Conservation (phyloP, 2,888 invertebrate species). For the Anthophora plumipes region DNA sequence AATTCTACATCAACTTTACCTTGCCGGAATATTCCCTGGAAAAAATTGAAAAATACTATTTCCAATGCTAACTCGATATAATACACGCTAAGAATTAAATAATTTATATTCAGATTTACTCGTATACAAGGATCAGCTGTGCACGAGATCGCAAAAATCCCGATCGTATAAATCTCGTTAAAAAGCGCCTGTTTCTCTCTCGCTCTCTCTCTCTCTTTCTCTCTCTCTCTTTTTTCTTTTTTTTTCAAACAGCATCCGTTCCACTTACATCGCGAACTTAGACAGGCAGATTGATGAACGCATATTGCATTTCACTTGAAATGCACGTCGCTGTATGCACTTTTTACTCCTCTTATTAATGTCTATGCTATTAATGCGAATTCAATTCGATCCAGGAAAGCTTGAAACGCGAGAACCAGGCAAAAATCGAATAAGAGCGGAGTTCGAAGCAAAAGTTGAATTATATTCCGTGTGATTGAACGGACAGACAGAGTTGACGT, state of each 20-base stretch:
- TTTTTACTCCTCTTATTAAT: conserved; percentile 13
- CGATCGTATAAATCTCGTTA: background rate
- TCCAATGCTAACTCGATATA: background rate
- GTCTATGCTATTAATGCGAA: conserved; percentile 22
- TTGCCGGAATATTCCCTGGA: too few relatives aligned
- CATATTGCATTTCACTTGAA: conserved; percentile 31
- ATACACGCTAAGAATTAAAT: background rate
- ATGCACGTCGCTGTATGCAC: conserved; percentile 7
- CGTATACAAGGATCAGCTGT: background rate
- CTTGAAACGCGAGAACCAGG: conserved; percentile 6
- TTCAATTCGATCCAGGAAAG: conserved; percentile 18
- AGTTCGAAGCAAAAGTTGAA: conserved; percentile 22
- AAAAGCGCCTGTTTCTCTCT: conserved; percentile 1
- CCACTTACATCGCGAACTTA: conserved; percentile 10
- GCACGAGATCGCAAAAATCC: background rate
- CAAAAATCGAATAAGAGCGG: conserved; percentile 4
- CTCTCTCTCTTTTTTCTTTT: too few relatives aligned
- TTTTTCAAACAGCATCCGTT: conserved; percentile 3
- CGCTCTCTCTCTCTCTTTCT: too few relatives aligned
- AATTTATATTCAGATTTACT: background rate
- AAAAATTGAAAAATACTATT: background rate
- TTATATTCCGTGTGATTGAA: conserved; percentile 17
- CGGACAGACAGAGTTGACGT: conserved; percentile 18
- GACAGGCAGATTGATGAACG: conserved; percentile 18
- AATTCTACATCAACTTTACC: background rate